These are phyloP conservation scores for Eriocheir sinensis DNA, from an alignment of 1,140 invertebrate genomes.

Conservation along the genomic window DNA sequence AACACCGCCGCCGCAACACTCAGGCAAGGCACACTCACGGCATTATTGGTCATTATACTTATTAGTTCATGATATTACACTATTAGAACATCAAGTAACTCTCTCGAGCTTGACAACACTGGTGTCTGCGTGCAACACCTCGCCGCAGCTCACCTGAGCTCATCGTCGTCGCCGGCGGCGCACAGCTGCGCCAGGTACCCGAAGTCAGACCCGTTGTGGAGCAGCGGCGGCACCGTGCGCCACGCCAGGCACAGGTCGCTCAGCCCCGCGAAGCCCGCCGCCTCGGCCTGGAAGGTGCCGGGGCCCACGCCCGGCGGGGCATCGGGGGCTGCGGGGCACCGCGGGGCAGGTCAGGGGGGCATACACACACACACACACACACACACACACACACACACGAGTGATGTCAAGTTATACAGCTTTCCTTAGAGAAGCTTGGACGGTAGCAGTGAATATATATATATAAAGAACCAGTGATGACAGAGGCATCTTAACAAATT, in stretches of 20 bases:
- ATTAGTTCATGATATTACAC: neutral
- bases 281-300: slow-evolving; percentile 28
- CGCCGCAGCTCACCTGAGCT: neutral
- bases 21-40: neutral
- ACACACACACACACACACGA: neutral
- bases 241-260: slow-evolving; percentile 49
- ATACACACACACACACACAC: slow-evolving; percentile 5
- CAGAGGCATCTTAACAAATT: neutral
- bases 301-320: slow-evolving; percentile 31
- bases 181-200: slow-evolving; percentile 28
- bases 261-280: neutral
- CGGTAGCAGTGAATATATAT: neutral
- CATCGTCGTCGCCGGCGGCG: neutral
- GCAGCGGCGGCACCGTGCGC: slow-evolving; percentile 39
- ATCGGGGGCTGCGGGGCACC: neutral
- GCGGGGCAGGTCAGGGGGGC: too few species aligned
- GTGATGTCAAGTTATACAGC: neutral
- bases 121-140: neutral
- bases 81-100: neutral
- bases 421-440: neutral
- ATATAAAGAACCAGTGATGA: neutral
- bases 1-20: neutral
- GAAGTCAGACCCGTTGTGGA: slow-evolving; percentile 58
- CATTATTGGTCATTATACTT: neutral
- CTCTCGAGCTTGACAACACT: neutral